These are phyloP conservation scores for Caerostris extrusa DNA, from an alignment of 1,140 invertebrate species.

Conservation along the genomic window DNA sequence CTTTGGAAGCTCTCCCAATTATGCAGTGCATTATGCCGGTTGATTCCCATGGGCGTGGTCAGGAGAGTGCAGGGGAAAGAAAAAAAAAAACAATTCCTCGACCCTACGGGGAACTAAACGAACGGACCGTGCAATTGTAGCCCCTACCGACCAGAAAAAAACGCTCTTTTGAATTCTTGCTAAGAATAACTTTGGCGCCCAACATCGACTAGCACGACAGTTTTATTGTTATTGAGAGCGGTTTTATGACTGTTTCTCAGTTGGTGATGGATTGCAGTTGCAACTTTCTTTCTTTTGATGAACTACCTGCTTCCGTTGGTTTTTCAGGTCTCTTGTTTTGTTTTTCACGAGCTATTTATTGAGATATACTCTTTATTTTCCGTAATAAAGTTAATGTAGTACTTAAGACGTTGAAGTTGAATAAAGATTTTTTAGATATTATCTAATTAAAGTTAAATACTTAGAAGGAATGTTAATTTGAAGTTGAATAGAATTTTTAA, in stretches of 20 bases:
- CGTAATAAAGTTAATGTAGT: no score
- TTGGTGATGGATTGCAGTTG: not conserved
- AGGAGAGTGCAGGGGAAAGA: not conserved
- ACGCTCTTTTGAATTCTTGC: not conserved
- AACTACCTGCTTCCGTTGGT: not conserved
- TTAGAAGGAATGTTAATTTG: no score
- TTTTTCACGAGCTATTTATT: no score
- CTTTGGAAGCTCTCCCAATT: conserved; percentile 72
- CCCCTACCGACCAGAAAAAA: not conserved
- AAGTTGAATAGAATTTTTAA: no score
- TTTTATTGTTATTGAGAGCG: conserved; percentile 63
- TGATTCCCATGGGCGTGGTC: conserved; percentile 57
- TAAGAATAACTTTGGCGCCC: conserved; percentile 58
- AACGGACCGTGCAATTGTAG: not conserved
- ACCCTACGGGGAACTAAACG: not conserved
- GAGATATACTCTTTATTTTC: no score
- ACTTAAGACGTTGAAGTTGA: no score
- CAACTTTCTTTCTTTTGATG: not conserved
- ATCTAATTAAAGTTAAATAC: no score
- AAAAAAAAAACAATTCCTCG: not conserved
- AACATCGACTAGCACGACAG: conserved; percentile 30
- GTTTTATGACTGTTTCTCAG: conserved; percentile 38
- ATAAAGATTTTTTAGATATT: no score
- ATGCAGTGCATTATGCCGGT: conserved; percentile 60
- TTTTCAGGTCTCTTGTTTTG: no score